Evolutionary conservation across 2,113 vertebrate species (phyloP).

Genomic region (Machaerirhynchus nigripectus): DNA sequence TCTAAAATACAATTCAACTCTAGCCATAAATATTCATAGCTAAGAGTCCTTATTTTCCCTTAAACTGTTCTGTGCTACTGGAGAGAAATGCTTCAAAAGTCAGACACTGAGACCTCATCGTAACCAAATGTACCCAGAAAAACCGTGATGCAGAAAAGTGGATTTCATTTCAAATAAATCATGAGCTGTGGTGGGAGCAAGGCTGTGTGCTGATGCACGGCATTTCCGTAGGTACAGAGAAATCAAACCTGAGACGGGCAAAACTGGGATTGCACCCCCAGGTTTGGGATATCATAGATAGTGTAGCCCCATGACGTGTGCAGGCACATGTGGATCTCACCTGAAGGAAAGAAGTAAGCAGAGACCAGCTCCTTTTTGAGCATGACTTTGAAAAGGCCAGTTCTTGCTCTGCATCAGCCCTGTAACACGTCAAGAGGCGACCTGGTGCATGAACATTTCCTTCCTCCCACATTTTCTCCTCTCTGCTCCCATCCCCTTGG

Average conservation of each 20-base stretch:
- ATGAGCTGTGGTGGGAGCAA: neutral
- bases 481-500: neutral
- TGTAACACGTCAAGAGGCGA: neutral
- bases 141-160: neutral
- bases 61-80: neutral
- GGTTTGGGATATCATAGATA: neutral
- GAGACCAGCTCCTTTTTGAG: neutral
- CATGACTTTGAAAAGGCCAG: neutral
- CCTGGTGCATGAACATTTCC: neutral
- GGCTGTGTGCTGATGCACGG: neutral
- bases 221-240: neutral
- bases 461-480: neutral
- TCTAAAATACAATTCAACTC: neutral
- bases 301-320: accelerated
- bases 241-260: neutral
- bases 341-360: neutral
- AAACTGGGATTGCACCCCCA: neutral
- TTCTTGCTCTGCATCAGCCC: neutral
- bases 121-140: neutral
- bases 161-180: neutral
- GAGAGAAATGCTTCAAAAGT: neutral
- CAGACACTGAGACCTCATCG: neutral
- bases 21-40: conserved; percentile 25
- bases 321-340: accelerated
- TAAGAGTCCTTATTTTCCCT: neutral